Evolutionary conservation across 2,113 vertebrate genomes (phyloP).

Genomic region (Pan troglodytes): NHGRI_mPanTro3-v2.1_pri NC_072410.2:16426501-16427000

Average conservation of each 20-base stretch:
- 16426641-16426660: background rate
- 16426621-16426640: background rate
- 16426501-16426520: background rate
- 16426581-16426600: background rate
- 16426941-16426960: background rate
- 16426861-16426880: background rate
- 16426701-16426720: background rate
- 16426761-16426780: background rate
- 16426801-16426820: background rate
- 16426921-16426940: background rate
- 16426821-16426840: background rate
- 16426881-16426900: background rate
- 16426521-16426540: background rate
- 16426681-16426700: background rate
- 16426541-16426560: background rate
- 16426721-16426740: background rate
- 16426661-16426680: background rate
- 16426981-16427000: background rate
- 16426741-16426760: background rate
- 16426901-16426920: background rate
- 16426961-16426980: background rate
- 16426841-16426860: slow-evolving; percentile 26
- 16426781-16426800: background rate
- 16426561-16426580: background rate
- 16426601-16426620: background rate